phyloP scores from a whole-genome alignment of 1,140 invertebrate species.

The Listronotus bonariensis region DNA sequence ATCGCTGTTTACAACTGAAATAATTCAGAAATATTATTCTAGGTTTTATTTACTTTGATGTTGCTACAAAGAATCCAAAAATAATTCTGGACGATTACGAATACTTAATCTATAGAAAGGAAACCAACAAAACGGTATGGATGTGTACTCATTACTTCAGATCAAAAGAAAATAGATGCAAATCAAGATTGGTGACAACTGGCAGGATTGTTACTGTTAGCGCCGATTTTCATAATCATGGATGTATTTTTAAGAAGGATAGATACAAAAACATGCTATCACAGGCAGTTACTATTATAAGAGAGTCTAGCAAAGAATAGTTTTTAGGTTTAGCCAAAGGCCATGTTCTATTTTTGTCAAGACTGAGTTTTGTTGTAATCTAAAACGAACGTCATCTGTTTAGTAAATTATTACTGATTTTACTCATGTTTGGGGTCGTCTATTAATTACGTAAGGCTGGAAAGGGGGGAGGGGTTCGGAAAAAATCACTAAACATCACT shows the following conservation, averaged over 20 bases:
- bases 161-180: slow-evolving; percentile 44
- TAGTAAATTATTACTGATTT: too few species aligned
- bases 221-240: slow-evolving; percentile 42
- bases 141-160: slow-evolving; percentile 44
- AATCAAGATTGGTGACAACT: slow-evolving; percentile 43
- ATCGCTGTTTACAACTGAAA: background rate
- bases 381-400: too few species aligned
- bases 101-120: slow-evolving; percentile 42
- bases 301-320: slow-evolving; percentile 14
- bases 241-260: slow-evolving; percentile 23
- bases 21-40: too few species aligned
- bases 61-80: slow-evolving; percentile 46
- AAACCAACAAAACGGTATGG: slow-evolving; percentile 42
- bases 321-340: too few species aligned
- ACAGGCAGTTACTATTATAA: slow-evolving; percentile 39
- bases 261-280: slow-evolving; percentile 40
- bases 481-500: too few species aligned
- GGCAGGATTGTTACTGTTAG: slow-evolving; percentile 40
- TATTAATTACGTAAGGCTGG: too few species aligned
- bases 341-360: too few species aligned
- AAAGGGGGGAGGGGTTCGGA: too few species aligned
- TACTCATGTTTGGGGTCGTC: too few species aligned
- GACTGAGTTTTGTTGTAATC: too few species aligned
- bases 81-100: slow-evolving; percentile 46
- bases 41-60: slow-evolving; percentile 45